Evolutionary conservation across 2,113 vertebrate genomes (phyloP).

Genomic region (Barnardius zonarius): DNA sequence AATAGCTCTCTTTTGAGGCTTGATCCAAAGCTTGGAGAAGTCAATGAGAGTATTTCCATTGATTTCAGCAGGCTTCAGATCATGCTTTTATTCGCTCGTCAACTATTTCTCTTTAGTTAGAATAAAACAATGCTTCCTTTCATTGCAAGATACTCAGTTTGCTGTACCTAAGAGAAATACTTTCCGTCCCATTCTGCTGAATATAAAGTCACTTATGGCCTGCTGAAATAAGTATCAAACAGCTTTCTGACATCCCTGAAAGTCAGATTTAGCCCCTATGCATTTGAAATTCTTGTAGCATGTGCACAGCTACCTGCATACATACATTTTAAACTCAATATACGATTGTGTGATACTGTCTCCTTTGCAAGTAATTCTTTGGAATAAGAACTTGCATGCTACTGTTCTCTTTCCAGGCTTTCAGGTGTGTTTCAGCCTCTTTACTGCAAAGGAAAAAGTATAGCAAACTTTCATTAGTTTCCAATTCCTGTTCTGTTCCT

Average conservation of each 20-base stretch:
- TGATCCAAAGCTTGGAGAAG: conserved; percentile 56
- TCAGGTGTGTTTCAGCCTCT: neutral
- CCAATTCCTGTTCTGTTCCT: neutral
- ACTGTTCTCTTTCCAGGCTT: neutral
- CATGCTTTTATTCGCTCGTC: conserved; percentile 26
- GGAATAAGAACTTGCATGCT: neutral
- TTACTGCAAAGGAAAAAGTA: neutral
- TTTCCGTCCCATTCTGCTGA: neutral
- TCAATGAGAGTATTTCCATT: conserved; percentile 52
- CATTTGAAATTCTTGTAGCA: neutral
- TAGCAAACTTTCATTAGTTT: neutral
- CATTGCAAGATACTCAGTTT: neutral
- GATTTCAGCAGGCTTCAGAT: conserved; percentile 56
- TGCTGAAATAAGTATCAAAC: neutral
- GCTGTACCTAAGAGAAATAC: neutral
- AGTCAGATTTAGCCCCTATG: neutral
- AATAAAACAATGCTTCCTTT: conserved; percentile 41
- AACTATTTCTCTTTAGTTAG: conserved; percentile 23
- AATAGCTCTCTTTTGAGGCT: conserved; percentile 63
- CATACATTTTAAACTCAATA: neutral
- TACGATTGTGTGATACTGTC: accelerated
- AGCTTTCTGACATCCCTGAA: neutral
- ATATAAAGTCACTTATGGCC: neutral
- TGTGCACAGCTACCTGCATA: neutral
- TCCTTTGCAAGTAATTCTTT: neutral